Percentiles rank a stretch among this genome's conserved stretches.
These are phyloP conservation scores for Lasiommata megera DNA, from an alignment of 2,888 invertebrate genomes.

Conservation along the genomic window DNA sequence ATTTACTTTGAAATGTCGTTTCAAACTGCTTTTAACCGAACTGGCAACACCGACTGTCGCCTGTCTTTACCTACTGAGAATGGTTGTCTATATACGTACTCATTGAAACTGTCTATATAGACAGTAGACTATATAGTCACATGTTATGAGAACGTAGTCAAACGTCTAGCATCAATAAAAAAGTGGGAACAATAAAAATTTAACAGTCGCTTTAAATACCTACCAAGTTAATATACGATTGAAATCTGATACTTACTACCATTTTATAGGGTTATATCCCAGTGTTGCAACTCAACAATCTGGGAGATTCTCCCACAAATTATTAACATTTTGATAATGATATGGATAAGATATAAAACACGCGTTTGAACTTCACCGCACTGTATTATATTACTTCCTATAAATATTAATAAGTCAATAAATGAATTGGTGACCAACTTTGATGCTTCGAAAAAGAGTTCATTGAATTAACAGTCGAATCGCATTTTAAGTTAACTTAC, in stretches of 20 bases:
- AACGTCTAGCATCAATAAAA: not conserved
- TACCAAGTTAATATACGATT: not conserved
- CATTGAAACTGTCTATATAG: no score
- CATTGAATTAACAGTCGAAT: no score
- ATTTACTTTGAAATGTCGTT: no score
- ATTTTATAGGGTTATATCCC: conserved; percentile 6
- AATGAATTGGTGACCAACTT: not conserved
- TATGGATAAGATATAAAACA: conserved; percentile 5
- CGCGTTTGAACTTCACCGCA: not conserved
- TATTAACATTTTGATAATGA: conserved; percentile 2
- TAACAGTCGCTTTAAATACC: conserved; percentile 9
- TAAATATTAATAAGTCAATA: not conserved
- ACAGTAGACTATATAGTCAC: no score
- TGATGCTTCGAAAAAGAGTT: no score
- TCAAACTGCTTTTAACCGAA: no score
- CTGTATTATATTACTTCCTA: conserved; percentile 1
- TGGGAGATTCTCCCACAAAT: conserved; percentile 6
- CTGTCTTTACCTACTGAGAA: no score
- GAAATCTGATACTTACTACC: conserved; percentile 9
- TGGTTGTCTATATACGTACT: no score
- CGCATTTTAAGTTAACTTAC: no score
- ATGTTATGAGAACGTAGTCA: not conserved
- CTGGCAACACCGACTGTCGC: no score
- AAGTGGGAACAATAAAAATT: conserved; percentile 5
- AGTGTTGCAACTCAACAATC: conserved; percentile 3